These are phyloP conservation scores for Patiria pectinifera DNA, from an alignment of 53 echinoderm and acorn worm genomes.

Conservation along the genomic window DNA sequence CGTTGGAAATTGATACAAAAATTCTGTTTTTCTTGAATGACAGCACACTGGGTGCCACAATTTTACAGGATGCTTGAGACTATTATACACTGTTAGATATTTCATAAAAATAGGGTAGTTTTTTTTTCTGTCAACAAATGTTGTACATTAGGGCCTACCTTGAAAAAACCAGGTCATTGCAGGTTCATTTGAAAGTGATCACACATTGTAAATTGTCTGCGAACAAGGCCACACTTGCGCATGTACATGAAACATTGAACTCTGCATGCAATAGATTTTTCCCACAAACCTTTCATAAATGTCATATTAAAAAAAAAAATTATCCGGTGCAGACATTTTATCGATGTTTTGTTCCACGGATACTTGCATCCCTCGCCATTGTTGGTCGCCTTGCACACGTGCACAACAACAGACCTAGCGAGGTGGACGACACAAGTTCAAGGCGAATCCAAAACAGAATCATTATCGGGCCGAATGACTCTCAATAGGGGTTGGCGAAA, in stretches of 20 bases:
- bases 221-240: background rate
- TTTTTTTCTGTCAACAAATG: too few relatives aligned
- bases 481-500: background rate
- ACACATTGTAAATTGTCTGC: background rate
- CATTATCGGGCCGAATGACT: constrained; percentile 3
- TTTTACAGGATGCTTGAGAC: too few relatives aligned
- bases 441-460: constrained; percentile 28
- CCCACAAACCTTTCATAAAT: background rate
- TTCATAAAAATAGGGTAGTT: too few relatives aligned
- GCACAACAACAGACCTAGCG: background rate
- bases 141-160: too few relatives aligned
- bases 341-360: background rate
- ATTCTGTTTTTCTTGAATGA: too few relatives aligned
- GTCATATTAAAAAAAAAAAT: background rate
- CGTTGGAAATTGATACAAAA: too few relatives aligned
- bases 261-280: background rate
- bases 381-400: background rate
- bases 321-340: background rate
- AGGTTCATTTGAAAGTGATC: too few relatives aligned
- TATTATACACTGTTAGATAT: too few relatives aligned
- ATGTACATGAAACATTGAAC: background rate
- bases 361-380: background rate
- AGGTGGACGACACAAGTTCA: background rate
- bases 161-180: too few relatives aligned
- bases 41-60: too few relatives aligned